These are phyloP conservation scores for Girardia tigrina DNA, from an alignment of 2,888 invertebrate species.

Conservation along the genomic window DNA sequence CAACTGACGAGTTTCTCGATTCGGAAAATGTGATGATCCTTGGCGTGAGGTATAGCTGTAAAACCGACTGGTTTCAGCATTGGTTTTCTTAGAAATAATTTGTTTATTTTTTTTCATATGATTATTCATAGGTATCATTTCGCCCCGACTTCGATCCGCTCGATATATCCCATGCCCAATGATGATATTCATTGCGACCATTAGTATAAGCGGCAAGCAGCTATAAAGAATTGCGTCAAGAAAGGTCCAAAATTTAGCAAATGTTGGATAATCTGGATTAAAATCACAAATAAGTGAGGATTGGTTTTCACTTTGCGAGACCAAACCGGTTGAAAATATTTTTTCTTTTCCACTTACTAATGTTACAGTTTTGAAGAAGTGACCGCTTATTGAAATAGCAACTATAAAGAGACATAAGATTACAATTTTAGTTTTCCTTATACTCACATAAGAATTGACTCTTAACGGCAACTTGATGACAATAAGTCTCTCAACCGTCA, in stretches of 20 bases:
- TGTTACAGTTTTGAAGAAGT: conserved; percentile 43
- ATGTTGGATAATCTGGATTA: not conserved
- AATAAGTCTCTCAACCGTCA: conserved; percentile 45
- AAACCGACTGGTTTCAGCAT: not conserved
- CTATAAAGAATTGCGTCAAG: not conserved
- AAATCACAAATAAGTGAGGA: conserved; percentile 8
- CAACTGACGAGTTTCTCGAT: not conserved
- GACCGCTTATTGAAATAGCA: conserved; percentile 41
- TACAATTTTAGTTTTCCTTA: conserved; percentile 41
- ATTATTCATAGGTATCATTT: not conserved
- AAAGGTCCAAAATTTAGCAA: not conserved
- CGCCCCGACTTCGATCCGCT: not conserved
- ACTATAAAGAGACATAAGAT: conserved; percentile 40
- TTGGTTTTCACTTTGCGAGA: not conserved
- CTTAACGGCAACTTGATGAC: conserved; percentile 45
- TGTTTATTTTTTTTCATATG: too few relatives aligned
- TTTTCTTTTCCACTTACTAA: not conserved
- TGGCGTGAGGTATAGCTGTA: not conserved
- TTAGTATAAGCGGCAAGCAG: not conserved
- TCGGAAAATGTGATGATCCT: not conserved
- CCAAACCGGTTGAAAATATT: not conserved
- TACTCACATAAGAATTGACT: conserved; percentile 41
- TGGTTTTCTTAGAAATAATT: not conserved
- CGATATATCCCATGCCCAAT: conserved; percentile 7
- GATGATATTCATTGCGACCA: not conserved